Evolutionary conservation across 2,113 vertebrate genomes (phyloP).

Genomic region (Semnornis frantzii): DNA sequence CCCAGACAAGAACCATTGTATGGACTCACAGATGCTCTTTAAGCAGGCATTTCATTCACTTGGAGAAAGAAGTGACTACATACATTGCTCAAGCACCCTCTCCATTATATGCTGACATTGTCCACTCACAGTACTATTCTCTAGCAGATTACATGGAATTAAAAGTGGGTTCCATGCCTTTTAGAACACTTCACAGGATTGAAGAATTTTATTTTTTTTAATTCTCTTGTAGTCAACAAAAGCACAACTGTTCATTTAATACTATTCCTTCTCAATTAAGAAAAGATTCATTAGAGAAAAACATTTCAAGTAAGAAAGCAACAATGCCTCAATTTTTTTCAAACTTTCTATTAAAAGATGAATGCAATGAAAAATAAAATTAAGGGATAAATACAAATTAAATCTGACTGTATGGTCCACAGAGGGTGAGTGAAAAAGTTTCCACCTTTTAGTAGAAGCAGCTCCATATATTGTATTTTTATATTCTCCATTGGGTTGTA

Average conservation of each 20-base stretch:
- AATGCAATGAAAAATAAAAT: background rate
- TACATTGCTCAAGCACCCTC: background rate
- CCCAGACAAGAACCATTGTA: background rate
- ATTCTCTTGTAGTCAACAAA: background rate
- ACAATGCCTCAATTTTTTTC: background rate
- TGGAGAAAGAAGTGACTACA: background rate
- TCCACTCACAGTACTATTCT: background rate
- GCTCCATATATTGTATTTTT: background rate
- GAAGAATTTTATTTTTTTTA: background rate
- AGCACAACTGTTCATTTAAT: background rate
- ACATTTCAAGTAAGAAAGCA: background rate
- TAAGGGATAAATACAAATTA: background rate
- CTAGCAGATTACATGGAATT: background rate
- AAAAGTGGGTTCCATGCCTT: background rate
- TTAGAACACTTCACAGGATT: background rate
- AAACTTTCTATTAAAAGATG: background rate
- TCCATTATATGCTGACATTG: background rate
- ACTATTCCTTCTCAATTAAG: background rate
- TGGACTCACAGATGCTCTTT: background rate
- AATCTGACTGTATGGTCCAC: background rate
- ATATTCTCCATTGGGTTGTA: background rate
- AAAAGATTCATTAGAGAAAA: background rate
- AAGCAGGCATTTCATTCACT: background rate
- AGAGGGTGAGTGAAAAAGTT: background rate
- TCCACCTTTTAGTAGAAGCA: background rate